Conservation (phyloP, 2,888 invertebrate genomes). For the Nomada fucata region DNA sequence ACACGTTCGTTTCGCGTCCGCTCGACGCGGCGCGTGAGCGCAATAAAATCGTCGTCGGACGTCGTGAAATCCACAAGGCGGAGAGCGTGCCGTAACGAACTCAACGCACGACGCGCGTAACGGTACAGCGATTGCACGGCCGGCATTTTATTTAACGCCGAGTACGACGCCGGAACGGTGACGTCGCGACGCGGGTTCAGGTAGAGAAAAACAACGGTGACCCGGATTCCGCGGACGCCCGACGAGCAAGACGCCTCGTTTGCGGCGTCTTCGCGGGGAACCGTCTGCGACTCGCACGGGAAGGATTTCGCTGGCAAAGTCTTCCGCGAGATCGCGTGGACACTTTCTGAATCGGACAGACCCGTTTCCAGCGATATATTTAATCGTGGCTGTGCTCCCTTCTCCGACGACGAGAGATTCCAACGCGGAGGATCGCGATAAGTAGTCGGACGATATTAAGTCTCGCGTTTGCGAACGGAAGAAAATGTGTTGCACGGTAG, state of each 20-base stretch:
- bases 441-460: no score
- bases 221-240: slow-evolving; percentile 20
- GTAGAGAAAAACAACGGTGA: slow-evolving; percentile 47
- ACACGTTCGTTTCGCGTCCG: neutral
- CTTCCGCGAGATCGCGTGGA: no score
- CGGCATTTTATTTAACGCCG: neutral
- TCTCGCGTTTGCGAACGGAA: no score
- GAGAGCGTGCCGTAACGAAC: slow-evolving; percentile 39
- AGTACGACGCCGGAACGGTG: neutral
- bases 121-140: slow-evolving; percentile 44
- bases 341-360: no score
- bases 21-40: neutral
- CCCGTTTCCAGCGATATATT: no score
- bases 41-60: slow-evolving; percentile 44
- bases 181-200: neutral
- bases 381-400: no score
- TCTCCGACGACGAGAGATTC: no score
- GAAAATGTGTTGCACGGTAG: neutral
- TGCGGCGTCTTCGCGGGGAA: neutral
- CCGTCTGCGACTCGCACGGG: neutral
- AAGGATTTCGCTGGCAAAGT: neutral
- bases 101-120: slow-evolving; percentile 35
- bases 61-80: slow-evolving; percentile 24
- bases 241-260: neutral
- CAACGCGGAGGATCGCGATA: no score